Evolutionary conservation across 2,113 vertebrate species (phyloP), one percentile per base, ranked within the genome.

Genomic region (Tachysurus vachellii): DNA sequence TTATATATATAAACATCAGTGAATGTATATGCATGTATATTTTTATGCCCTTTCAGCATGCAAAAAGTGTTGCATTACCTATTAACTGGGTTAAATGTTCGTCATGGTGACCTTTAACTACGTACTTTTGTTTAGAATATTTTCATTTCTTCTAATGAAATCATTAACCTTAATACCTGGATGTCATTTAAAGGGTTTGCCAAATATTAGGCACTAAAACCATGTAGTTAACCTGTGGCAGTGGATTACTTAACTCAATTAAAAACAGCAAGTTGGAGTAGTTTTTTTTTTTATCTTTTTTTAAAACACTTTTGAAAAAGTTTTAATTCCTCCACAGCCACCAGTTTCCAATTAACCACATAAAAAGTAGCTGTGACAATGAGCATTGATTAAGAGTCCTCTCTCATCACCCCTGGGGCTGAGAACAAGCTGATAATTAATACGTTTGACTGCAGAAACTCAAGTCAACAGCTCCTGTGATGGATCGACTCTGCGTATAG

Each of bases 391-490:
- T 91, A 87, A 83, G 87, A 59, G 89, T 79, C 85, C 85, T 86
- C 73, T 23, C 88, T 88, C 91, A 82, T 73, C 88, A 57, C 85
- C 86, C 87, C 71, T 11, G 0, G 82, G 80, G 54, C 86, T 75
- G 90, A 75, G 91, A 93, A 93, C 92, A 93, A 91, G 87, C 91
- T 94, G 95, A 92, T 96, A 96, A 95, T 96, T 96, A 97, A 96
- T 95, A 95, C 94, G 91, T 90, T 93, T 89, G 93, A 91, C 92
- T 94, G 92, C 90, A 91, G 92, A 94, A 95, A 93, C 93, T 89
- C 87, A 88, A 93, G 93, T 91, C 94, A 95, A 94, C 94, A 61
- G 84, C 88, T 91, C 83, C 88, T n/a, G 28, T 96, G 95, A 97
- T 96, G 93, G 96, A 97, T 96, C 84, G 91, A 95, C 92, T 91